Evolutionary conservation across 2,113 vertebrate species (phyloP).

Genomic region (Chinchilla lanigera): DNA sequence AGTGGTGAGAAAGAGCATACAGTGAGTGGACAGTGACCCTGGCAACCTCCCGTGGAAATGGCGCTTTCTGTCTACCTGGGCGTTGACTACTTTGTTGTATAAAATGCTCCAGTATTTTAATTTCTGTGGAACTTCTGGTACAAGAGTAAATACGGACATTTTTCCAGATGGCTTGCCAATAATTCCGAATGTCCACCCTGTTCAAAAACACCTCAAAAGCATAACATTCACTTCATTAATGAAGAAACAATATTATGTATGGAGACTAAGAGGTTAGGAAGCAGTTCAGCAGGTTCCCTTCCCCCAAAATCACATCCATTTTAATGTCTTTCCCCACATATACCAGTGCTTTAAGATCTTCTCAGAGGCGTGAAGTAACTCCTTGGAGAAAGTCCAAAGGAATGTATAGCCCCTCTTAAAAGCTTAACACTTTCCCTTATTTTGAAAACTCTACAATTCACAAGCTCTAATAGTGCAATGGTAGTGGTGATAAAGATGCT

Average conservation of each 20-base stretch:
- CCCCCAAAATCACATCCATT: not conserved
- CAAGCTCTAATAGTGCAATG: not conserved
- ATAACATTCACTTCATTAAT: conserved; percentile 1
- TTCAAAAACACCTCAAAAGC: conserved; percentile 40
- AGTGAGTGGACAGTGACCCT: not conserved
- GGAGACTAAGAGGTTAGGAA: conserved; percentile 25
- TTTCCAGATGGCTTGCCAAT: conserved; percentile 20
- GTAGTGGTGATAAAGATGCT: not conserved
- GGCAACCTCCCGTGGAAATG: rapidly evolving
- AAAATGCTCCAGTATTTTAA: conserved; percentile 46
- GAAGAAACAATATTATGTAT: not conserved
- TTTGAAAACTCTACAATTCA: conserved; percentile 67
- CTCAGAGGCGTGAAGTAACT: not conserved
- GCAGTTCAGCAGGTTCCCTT: not conserved
- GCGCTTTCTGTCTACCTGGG: not conserved
- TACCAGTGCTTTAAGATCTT: not conserved
- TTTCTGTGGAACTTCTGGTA: conserved; percentile 25
- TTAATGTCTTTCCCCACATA: not conserved
- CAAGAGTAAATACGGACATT: not conserved
- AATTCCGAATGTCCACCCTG: conserved; percentile 13
- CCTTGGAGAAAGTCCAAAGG: not conserved
- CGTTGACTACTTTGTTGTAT: not conserved
- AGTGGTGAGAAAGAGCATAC: rapidly evolving
- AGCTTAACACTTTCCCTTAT: not conserved
- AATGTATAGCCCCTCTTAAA: not conserved